phyloP scores from a whole-genome alignment of 2,113 vertebrate species.

The Peromyscus maniculatus region DNA sequence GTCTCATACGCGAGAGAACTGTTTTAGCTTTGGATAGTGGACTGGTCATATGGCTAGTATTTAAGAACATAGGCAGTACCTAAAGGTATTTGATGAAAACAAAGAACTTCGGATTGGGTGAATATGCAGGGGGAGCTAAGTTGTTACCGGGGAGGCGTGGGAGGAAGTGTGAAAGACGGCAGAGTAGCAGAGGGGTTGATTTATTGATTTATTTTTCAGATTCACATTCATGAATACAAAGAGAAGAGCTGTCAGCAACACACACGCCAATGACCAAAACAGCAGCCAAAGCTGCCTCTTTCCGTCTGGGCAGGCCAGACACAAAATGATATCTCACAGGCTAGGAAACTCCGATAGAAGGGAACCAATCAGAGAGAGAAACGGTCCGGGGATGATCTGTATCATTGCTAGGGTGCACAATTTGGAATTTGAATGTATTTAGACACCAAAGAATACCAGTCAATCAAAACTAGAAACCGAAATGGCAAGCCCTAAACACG shows the following conservation, averaged over 20 bases:
- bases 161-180: not conserved
- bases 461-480: constrained; percentile 36
- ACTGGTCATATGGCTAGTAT: constrained; percentile 10
- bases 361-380: constrained; percentile 2
- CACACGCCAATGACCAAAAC: constrained; percentile 62
- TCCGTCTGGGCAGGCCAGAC: constrained; percentile 65
- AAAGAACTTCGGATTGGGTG: constrained; percentile 15
- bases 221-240: constrained; percentile 72
- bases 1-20: not conserved
- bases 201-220: constrained; percentile 73
- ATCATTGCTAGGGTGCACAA: not conserved
- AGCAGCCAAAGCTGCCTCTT: constrained; percentile 70
- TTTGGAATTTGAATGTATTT: constrained; percentile 7
- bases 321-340: constrained; percentile 51
- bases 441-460: not conserved
- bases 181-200: constrained; percentile 19
- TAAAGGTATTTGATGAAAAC: not conserved
- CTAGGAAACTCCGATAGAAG: constrained; percentile 61
- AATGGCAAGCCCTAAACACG: constrained; percentile 38
- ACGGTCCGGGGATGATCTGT: not conserved
- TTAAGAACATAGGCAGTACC: constrained; percentile 1
- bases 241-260: constrained; percentile 71
- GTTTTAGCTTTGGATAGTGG: not conserved
- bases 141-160: not conserved
- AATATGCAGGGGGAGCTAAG: not conserved